Evolutionary conservation across 1,140 invertebrate species (phyloP), one percentile per base, ranked within the genome.

Genomic region (Planococcus citri): DNA sequence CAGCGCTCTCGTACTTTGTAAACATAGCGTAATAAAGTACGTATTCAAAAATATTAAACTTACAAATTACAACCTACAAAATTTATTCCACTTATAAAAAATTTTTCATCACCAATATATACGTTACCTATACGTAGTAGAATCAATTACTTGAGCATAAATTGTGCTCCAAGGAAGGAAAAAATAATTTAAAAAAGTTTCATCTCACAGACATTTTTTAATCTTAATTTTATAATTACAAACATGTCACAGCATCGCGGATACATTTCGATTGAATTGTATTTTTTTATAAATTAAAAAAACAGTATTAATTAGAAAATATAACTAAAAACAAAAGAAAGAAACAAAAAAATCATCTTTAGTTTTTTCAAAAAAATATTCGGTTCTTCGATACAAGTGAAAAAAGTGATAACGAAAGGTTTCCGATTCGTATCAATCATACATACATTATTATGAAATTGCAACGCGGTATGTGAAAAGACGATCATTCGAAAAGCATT

Each of bases 401-500:
- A 33, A 3, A n/a, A 8, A 8, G 14, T 14, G 14, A 14, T 37
- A 37, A 37, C 33, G 14, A 37, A 37, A 37, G 6, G 14, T 37
- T 14, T 8, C 14, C 33, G 33, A 37, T 37, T 37, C 6, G 33
- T 37, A 51, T 14, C n/a, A 51, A n/a, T n/a, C n/a, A n/a, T n/a
- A n/a, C n/a, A n/a, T n/a, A n/a, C n/a, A n/a, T n/a, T 20, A 51
- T 33, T 33, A 33, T 51, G 12, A 51, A 51, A 51, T 51, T 51
- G 17, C 41, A 51, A 51, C 41, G 41, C 41, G 17, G 17, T 51
- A 51, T 51, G 41, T 51, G 41, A 4, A 51, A 2, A 51, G 41
- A 51, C n/a, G n/a, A n/a, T n/a, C n/a, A 51, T 20, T 51, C 41
- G 41, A 51, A 51, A 51, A 51, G 41, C 41, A n/a, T 51, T 51